Evolutionary conservation across 2,797 vertebrate species (phyloP).

Genomic region (Buceros bicornis): DNA sequence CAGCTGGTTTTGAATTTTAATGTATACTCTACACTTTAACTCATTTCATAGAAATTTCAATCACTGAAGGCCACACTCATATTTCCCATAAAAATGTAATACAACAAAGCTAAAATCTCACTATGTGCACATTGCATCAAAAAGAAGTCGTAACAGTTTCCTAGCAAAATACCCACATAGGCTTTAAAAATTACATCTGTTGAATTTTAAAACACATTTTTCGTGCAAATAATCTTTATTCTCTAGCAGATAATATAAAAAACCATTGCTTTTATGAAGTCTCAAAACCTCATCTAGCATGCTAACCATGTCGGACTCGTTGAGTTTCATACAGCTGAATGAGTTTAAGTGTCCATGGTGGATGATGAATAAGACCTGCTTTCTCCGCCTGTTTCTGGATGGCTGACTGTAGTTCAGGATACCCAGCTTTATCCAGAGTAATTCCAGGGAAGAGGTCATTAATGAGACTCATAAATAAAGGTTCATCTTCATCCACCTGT

Average conservation of each 20-base stretch:
- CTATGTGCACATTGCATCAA: not conserved
- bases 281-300: conserved; percentile 13
- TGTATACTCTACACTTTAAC: not conserved
- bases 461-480: conserved; percentile 85
- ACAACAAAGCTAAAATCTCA: conserved; percentile 1
- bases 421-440: conserved; percentile 83
- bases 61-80: not conserved
- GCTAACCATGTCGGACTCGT: conserved; percentile 86
- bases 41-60: not conserved
- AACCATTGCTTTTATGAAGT: not conserved
- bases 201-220: not conserved
- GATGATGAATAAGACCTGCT: conserved; percentile 85
- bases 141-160: not conserved
- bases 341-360: conserved; percentile 88
- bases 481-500: conserved; percentile 85
- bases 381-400: conserved; percentile 82
- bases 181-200: not conserved
- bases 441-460: conserved; percentile 83
- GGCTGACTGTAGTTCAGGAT: conserved; percentile 86
- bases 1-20: not conserved
- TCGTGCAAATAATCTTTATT: not conserved
- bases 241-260: not conserved
- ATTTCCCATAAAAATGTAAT: not conserved
- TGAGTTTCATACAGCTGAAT: conserved; percentile 90
- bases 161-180: not conserved